Base-by-base conservation (phyloP, 2,888 invertebrate genomes). In the Lasioglossum marginatum region DNA sequence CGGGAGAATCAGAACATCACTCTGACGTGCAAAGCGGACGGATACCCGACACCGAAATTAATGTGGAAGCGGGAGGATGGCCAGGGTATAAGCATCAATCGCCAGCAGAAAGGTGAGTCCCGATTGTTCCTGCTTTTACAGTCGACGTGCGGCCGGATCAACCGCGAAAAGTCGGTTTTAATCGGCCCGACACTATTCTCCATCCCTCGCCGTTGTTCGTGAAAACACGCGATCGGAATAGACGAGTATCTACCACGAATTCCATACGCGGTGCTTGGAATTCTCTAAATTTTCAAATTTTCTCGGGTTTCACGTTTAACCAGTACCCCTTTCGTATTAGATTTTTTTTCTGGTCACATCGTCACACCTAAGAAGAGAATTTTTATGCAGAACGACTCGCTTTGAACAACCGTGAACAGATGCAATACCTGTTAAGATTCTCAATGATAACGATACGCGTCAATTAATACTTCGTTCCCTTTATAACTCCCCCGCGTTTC, bases 1-100 rank as follows among this genome's bases (percentile, higher is more conserved):
- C 96, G 98, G 37, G 99, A 99, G 96, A 98, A 98, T 95, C 98
- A 98, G 95, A 99, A 98, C 95, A 98, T 99, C 91, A 98, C 98
- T 88, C 96, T 99, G 93, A 97, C 98, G 81, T 99, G 99, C 95
- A 97, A 97, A 93, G 98, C 98, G 34, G 97, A 98, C 92, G 99
- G 99, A 71, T 98, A 98, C 94, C 99, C 99, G 0, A 96, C 97
- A 40, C 99, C 99, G 19, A 98, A 97, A 95, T 98, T 99, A 92
- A 98, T 98, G 96, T 99, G 99, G 99, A 96, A 98, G 88, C 96
- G 98, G 77, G 98, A 99, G 94, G 98, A 99, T 94, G 98, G 98
- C 37, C 97, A 98, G 95, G 97, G 97, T 85, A 98, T 99, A 94
- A 97, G 97, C 48, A 97, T 98, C 63, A 98, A 98, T 93, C 97